phyloP scores from a whole-genome alignment of 2,113 vertebrate genomes.

The Labeo rohita region DNA sequence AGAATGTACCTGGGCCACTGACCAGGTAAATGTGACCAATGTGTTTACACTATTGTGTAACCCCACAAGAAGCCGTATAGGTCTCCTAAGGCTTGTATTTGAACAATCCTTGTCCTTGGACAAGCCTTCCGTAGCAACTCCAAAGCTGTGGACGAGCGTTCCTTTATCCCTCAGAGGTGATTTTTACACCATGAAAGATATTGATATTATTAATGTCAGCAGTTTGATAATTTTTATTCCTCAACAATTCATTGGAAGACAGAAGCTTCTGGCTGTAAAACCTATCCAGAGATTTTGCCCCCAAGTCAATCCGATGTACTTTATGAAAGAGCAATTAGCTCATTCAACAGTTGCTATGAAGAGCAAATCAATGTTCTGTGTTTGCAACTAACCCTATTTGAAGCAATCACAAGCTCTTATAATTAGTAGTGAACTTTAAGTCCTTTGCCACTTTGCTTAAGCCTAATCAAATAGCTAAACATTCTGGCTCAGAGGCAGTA shows the following conservation, averaged over 20 bases:
- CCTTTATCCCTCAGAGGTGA: not conserved
- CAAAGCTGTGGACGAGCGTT: not conserved
- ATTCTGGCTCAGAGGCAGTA: not conserved
- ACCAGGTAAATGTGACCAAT: not conserved
- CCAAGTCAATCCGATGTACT: not conserved
- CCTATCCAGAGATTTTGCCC: not conserved
- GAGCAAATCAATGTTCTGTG: constrained; percentile 17
- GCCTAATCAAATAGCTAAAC: constrained; percentile 35
- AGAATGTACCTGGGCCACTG: not conserved
- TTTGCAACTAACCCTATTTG: constrained; percentile 31
- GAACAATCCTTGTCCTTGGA: not conserved
- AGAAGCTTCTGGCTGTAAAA: not conserved
- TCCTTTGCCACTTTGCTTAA: constrained; percentile 22
- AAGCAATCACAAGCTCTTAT: constrained; percentile 5
- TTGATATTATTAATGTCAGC: not conserved
- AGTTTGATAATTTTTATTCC: not conserved
- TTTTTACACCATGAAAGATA: not conserved
- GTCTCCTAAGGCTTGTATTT: constrained; percentile 1
- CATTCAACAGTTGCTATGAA: not conserved
- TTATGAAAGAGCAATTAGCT: constrained; percentile 30
- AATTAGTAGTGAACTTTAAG: constrained; percentile 36
- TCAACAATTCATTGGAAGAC: not conserved
- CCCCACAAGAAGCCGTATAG: not conserved
- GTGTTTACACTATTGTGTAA: not conserved
- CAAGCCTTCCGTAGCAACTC: not conserved